phyloP scores from a whole-genome alignment of 1,140 invertebrate species.

The Linepithema humile region DNA sequence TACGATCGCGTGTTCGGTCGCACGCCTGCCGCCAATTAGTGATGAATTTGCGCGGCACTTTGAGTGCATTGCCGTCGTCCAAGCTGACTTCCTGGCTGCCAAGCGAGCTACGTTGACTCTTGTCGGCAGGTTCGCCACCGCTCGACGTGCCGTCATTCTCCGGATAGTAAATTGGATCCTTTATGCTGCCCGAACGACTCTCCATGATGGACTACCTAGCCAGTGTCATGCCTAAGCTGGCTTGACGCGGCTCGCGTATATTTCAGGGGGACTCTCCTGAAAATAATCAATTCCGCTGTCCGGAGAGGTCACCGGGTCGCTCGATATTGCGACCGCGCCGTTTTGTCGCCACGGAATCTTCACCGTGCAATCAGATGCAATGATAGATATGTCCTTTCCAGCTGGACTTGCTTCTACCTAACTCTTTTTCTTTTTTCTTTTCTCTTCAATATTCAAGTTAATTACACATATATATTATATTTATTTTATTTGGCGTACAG shows the following conservation, averaged over 20 bases:
- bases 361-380: neutral
- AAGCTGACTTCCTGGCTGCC: conserved; percentile 73
- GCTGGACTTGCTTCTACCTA: neutral
- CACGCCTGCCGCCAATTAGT: conserved; percentile 89
- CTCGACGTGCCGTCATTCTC: conserved; percentile 48
- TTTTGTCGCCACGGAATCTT: conserved; percentile 28
- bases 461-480: no score
- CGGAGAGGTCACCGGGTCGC: conserved; percentile 72
- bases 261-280: conserved; percentile 54
- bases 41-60: conserved; percentile 88
- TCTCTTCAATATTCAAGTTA: no score
- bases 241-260: conserved; percentile 7
- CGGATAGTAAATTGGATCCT: conserved; percentile 72
- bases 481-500: no score
- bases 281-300: conserved; percentile 71
- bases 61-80: conserved; percentile 80
- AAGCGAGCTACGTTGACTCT: conserved; percentile 69
- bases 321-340: conserved; percentile 64
- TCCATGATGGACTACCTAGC: conserved; percentile 69
- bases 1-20: conserved; percentile 88
- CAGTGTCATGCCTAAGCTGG: conserved; percentile 25
- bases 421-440: neutral
- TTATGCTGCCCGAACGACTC: conserved; percentile 71
- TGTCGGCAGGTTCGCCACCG: conserved; percentile 13
- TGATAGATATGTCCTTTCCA: neutral